Base-by-base conservation (phyloP, 1,140 invertebrate genomes). In the Drosophila equinoxialis region DNA sequence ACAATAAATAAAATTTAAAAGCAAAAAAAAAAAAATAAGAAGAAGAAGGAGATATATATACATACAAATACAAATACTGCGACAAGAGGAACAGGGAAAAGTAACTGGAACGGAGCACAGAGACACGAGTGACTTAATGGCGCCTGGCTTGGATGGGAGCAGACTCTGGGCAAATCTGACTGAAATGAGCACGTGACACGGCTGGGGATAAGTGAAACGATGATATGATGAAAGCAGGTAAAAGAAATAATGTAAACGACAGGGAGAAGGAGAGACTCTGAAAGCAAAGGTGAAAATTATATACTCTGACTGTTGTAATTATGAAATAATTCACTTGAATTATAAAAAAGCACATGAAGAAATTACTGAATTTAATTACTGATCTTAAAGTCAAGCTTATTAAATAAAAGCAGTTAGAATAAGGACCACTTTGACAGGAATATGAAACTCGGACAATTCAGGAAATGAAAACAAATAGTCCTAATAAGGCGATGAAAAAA, bases 1-100 rank as follows among this genome's bases (percentile, higher is more conserved):
- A 87, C 83, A 87, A 87, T 87, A 87, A 87, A 87, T 87, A 87
- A 87, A 87, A 87, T 87, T 89, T 87, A 87, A 89, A 87, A 87
- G 83, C 83, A 81, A 80, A 77, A 65, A 74, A 81, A 84, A 78
- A 71, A 60, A 1, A n/a, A 17, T 17, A 60, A 54, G 23, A 55
- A 65, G 14, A 61, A 62, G 17, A 61, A 62, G 17, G 26, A 41
- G 7, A 62, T 39, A 42, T 51, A 51, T 14, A 51, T 51, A 51
- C 17, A 51, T 11, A 51, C 8, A 51, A 51, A 48, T 48, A 48
- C 45, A 17, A 48, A 76, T 68, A 82, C 84, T 87, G 84, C 76
- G 75, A 86, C 82, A 82, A 77, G 62, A 74, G 62, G 35, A 45
- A 13, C 37, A 13, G 11, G 37, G 14, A 61, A 41, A 3, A 57